Evolutionary conservation across 2,113 vertebrate species (phyloP).

Genomic region (Suricata suricatta): DNA sequence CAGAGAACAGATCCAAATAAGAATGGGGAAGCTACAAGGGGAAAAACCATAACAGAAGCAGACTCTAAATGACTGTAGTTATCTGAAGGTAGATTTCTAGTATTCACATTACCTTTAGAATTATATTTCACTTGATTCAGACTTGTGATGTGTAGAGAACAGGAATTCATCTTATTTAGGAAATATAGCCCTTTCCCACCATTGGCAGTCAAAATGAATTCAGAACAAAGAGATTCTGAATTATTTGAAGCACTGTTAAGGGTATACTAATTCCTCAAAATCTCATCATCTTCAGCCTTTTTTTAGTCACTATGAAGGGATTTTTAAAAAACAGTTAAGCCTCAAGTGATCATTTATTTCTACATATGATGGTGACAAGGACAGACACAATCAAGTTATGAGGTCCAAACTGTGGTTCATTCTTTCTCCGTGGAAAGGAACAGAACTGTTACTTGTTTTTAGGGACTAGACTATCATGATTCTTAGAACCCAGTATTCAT

Average conservation of each 20-base stretch:
- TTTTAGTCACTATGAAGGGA: slow-evolving; percentile 21
- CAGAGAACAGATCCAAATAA: background rate
- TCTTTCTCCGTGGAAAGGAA: background rate
- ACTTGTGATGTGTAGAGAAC: slow-evolving; percentile 1
- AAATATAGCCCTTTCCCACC: background rate
- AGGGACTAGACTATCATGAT: background rate
- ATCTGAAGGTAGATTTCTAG: background rate
- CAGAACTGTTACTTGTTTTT: background rate
- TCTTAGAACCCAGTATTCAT: background rate
- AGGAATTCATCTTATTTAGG: slow-evolving; percentile 35
- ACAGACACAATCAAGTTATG: background rate
- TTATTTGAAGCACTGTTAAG: slow-evolving; percentile 5
- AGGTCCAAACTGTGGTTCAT: background rate
- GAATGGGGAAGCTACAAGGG: background rate
- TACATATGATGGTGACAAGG: background rate
- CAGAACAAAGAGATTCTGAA: slow-evolving; percentile 38
- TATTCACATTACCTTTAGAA: background rate
- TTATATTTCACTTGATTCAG: slow-evolving; percentile 34
- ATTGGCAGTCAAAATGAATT: background rate
- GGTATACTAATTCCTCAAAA: background rate
- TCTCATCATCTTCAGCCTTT: slow-evolving; percentile 35
- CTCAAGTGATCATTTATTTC: slow-evolving; percentile 35
- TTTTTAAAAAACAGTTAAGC: slow-evolving; percentile 17
- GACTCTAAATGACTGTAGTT: background rate
- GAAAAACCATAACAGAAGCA: background rate